phyloP scores from a whole-genome alignment of 2,888 invertebrate species.

The Dione juno region DNA sequence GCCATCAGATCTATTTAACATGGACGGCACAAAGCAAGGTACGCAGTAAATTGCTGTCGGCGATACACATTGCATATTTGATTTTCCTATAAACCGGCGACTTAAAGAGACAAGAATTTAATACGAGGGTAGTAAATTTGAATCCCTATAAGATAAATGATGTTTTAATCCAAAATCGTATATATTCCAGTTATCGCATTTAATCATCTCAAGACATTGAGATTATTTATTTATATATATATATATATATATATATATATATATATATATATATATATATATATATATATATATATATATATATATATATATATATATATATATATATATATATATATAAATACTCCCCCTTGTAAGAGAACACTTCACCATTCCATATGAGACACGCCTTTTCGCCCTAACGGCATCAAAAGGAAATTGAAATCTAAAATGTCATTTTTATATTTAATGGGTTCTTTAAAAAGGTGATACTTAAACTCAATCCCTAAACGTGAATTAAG shows the following conservation, averaged over 20 bases:
- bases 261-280: no score
- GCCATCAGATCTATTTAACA: slow-evolving; percentile 16
- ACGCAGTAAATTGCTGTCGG: slow-evolving; percentile 18
- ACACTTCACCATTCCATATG: not conserved
- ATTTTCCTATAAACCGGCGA: slow-evolving; percentile 19
- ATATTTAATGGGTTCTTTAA: slow-evolving; percentile 7
- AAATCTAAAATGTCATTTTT: slow-evolving; percentile 4
- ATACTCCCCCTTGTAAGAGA: not conserved
- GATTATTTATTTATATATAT: not conserved
- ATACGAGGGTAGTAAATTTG: not conserved
- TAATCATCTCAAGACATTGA: no score
- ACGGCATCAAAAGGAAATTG: slow-evolving; percentile 5
- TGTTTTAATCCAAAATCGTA: not conserved
- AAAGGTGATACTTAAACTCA: not conserved
- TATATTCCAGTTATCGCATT: no score
- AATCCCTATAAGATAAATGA: not conserved
- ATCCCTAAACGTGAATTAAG: not conserved
- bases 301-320: not conserved
- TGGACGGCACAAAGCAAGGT: slow-evolving; percentile 14
- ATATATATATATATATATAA: not conserved
- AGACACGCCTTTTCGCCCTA: not conserved
- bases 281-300: no score
- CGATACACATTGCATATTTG: slow-evolving; percentile 25
- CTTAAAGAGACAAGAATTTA: not conserved
- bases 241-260: no score